A percentile compares a stretch with the other conserved stretches of the same genome.
These are phyloP conservation scores for Machimus rusticus DNA, from an alignment of 2,888 invertebrate genomes.

Conservation along the genomic window DNA sequence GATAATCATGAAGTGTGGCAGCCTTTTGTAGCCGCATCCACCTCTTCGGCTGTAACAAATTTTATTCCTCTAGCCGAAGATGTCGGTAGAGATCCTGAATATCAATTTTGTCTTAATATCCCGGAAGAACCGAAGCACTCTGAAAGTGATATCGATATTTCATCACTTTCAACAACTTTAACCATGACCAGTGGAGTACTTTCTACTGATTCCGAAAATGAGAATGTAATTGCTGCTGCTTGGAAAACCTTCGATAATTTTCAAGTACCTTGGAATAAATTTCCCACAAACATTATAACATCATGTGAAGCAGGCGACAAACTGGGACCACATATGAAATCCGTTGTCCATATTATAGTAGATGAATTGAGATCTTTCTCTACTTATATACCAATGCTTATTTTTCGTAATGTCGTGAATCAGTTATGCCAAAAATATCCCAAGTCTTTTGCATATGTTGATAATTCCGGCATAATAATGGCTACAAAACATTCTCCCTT, in stretches of 20 bases:
- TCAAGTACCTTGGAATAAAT: constrained; percentile 22
- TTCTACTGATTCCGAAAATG: background rate
- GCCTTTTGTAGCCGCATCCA: background rate
- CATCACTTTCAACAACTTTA: constrained; percentile 3
- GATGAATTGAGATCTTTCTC: constrained; percentile 5
- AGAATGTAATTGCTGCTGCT: background rate
- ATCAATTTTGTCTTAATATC: background rate
- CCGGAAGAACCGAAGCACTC: background rate
- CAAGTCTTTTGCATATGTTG: background rate
- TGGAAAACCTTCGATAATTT: background rate
- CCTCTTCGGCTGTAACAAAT: background rate
- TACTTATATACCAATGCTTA: background rate
- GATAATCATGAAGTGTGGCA: constrained; percentile 11
- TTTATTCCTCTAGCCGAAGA: background rate
- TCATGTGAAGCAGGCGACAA: background rate
- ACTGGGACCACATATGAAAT: background rate
- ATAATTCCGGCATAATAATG: background rate
- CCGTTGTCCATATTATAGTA: background rate
- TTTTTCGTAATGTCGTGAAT: background rate
- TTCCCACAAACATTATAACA: background rate
- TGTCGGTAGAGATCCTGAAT: background rate
- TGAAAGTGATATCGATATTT: background rate
- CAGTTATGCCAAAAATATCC: background rate
- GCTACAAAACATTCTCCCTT: background rate
- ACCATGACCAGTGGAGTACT: background rate